These are phyloP conservation scores for Globodera rostochiensis DNA, from an alignment of 1,140 invertebrate genomes.

Conservation along the genomic window DNA sequence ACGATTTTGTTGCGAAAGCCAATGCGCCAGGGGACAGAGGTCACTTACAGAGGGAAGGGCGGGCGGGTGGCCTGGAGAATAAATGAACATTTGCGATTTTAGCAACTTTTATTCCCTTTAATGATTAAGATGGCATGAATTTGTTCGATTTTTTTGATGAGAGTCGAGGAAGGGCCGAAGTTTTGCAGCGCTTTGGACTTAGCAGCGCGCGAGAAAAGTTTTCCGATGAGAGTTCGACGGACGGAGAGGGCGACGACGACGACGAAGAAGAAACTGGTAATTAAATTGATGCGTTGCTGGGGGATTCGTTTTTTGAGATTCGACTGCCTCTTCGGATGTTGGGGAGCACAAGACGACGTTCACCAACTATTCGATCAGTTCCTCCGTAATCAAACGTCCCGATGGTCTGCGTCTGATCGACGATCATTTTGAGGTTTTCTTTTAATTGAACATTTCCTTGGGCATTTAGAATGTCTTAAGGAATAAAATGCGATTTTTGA, in stretches of 20 bases:
- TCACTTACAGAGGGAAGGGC: background rate
- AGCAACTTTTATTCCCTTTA: no score
- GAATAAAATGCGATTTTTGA: background rate
- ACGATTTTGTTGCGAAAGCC: slow-evolving; percentile 39
- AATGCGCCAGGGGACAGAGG: slow-evolving; percentile 29
- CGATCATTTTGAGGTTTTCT: slow-evolving; percentile 87
- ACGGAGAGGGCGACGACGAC: slow-evolving; percentile 67
- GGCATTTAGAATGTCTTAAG: background rate
- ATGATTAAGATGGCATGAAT: background rate
- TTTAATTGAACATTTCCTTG: slow-evolving; percentile 73
- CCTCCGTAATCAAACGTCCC: slow-evolving; percentile 84
- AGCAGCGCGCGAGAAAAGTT: slow-evolving; percentile 11
- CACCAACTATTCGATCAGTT: slow-evolving; percentile 90
- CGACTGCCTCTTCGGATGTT: slow-evolving; percentile 25
- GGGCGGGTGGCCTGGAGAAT: no score
- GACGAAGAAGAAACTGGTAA: slow-evolving; percentile 49
- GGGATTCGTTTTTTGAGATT: background rate
- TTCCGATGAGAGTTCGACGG: slow-evolving; percentile 49
- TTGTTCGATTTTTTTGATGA: slow-evolving; percentile 24
- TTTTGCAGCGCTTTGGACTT: slow-evolving; percentile 43
- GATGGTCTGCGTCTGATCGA: slow-evolving; percentile 81
- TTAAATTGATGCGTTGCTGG: background rate
- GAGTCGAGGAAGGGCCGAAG: slow-evolving; percentile 45
- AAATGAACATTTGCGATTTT: no score
- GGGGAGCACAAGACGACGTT: slow-evolving; percentile 76